phyloP scores from a whole-genome alignment of 2,797 vertebrate species.

The Mus caroli region DNA sequence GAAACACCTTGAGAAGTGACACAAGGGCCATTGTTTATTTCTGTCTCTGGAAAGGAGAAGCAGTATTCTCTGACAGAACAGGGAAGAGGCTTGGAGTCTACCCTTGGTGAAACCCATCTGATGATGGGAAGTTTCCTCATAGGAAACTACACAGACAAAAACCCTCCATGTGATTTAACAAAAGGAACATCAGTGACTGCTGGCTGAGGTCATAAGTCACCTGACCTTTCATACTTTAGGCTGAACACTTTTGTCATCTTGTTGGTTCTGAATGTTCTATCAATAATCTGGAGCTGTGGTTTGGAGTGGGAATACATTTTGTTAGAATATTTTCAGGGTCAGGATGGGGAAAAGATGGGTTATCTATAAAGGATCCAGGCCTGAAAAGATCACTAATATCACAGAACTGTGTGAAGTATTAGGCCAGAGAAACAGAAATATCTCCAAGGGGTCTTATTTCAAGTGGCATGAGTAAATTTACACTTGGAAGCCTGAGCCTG shows the following conservation, averaged over 20 bases:
- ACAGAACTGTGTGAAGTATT: not conserved
- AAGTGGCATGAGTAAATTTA: constrained; percentile 53
- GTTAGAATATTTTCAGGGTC: not conserved
- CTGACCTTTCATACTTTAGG: not conserved
- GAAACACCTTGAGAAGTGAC: not conserved
- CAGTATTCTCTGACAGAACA: not conserved
- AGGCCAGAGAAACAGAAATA: constrained; percentile 26
- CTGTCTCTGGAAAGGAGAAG: not conserved
- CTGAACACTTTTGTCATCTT: not conserved
- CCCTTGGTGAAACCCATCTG: not conserved
- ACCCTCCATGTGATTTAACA: not conserved
- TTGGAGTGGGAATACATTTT: not conserved
- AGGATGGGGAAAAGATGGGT: not conserved
- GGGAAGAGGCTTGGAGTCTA: not conserved
- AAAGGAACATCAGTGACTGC: not conserved
- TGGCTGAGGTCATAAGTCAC: not conserved
- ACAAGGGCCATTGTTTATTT: not conserved
- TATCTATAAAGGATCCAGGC: not conserved
- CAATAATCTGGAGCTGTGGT: not conserved
- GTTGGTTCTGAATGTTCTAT: not conserved
- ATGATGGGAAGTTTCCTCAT: not conserved
- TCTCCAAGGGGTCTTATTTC: constrained; percentile 50
- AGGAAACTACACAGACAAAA: not conserved
- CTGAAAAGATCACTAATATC: not conserved
- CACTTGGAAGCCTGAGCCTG: constrained; percentile 58